Conservation (phyloP, 2,797 vertebrate genomes). For the Glossophaga mutica region DNA sequence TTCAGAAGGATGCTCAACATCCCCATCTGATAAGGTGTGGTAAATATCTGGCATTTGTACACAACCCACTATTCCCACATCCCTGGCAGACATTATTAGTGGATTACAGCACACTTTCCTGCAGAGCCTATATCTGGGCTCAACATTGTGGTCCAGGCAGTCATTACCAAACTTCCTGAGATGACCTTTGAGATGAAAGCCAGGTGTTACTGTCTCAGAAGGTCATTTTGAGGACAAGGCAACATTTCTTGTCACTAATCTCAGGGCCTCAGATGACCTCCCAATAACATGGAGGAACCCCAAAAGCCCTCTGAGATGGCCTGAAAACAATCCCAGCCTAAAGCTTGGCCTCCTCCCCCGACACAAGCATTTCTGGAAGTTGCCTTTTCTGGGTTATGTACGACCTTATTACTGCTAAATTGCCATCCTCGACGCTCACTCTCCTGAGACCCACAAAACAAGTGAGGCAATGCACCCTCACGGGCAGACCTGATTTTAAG, state of each 20-base stretch:
- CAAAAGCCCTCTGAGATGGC: background rate
- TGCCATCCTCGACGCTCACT: background rate
- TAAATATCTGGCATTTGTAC: background rate
- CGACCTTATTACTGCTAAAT: no score
- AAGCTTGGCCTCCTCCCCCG: background rate
- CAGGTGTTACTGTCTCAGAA: background rate
- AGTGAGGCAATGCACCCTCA: background rate
- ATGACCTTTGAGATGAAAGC: background rate
- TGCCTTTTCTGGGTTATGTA: background rate
- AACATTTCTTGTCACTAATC: background rate
- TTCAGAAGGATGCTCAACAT: background rate
- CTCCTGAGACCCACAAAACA: background rate
- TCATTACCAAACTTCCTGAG: background rate
- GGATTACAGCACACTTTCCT: background rate
- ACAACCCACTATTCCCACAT: background rate
- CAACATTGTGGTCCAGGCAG: background rate
- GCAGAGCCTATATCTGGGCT: background rate
- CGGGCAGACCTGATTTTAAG: background rate
- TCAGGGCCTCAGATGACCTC: background rate
- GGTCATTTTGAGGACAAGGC: background rate
- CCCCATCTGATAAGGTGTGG: background rate
- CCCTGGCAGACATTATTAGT: constrained; percentile 37
- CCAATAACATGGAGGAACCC: background rate
- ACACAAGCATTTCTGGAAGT: background rate
- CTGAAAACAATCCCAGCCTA: background rate